These are phyloP conservation scores for Rhadinocentrus ornatus DNA, from an alignment of 2,797 vertebrate species.

Conservation along the genomic window DNA sequence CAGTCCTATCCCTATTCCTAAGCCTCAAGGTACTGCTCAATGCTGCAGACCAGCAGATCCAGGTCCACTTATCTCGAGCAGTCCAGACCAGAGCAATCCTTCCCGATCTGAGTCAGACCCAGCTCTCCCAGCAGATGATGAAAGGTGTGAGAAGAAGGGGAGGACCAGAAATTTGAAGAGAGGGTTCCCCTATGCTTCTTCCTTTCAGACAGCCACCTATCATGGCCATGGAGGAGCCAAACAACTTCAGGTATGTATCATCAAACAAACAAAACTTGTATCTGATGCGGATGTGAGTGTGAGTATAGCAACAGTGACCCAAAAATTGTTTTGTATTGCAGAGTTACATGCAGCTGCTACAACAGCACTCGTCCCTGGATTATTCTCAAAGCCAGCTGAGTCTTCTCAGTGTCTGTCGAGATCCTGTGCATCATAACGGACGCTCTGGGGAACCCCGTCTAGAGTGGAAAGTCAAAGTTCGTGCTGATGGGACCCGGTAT, in stretches of 20 bases:
- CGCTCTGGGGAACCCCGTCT: slow-evolving; percentile 86
- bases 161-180: slow-evolving; percentile 67
- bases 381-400: slow-evolving; percentile 96
- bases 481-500: slow-evolving; percentile 92
- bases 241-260: slow-evolving; percentile 82
- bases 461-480: slow-evolving; percentile 97
- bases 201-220: slow-evolving; percentile 87
- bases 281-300: not conserved
- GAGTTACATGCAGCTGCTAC: slow-evolving; percentile 96
- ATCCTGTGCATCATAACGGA: slow-evolving; percentile 76
- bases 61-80: slow-evolving; percentile 75
- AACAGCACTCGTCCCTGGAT: slow-evolving; percentile 93
- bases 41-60: slow-evolving; percentile 58
- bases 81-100: slow-evolving; percentile 82
- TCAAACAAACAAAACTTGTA: not conserved
- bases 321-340: slow-evolving; percentile 72
- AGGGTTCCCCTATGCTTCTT: slow-evolving; percentile 84
- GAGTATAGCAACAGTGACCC: not conserved
- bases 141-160: slow-evolving; percentile 83
- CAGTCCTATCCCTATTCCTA: slow-evolving; percentile 68
- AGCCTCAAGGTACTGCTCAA: slow-evolving; percentile 49
- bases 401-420: slow-evolving; percentile 90
- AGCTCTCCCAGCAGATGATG: slow-evolving; percentile 83
- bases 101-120: slow-evolving; percentile 83
- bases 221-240: slow-evolving; percentile 85